These are phyloP conservation scores for Struthio camelus DNA, from an alignment of 2,113 vertebrate species.

Conservation along the genomic window DNA sequence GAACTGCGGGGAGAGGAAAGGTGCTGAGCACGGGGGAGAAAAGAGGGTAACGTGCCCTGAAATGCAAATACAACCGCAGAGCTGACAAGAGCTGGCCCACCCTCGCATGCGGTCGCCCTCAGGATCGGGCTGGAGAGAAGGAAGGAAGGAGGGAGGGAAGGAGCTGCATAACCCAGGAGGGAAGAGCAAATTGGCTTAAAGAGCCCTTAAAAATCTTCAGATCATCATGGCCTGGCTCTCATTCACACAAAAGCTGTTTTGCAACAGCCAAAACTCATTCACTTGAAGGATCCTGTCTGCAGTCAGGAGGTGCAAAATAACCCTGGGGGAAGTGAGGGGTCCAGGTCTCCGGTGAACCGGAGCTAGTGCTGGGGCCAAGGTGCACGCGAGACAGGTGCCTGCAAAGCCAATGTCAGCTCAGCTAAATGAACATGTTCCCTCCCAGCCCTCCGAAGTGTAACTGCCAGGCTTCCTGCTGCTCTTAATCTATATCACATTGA, in stretches of 20 bases:
- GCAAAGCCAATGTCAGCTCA: background rate
- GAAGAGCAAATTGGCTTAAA: background rate
- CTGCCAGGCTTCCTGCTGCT: conserved; percentile 46
- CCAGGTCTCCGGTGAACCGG: background rate
- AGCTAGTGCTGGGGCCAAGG: background rate
- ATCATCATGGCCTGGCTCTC: rapidly evolving
- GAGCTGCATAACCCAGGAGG: background rate
- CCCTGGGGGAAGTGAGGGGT: background rate
- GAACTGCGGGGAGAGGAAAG: rapidly evolving
- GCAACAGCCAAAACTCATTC: background rate
- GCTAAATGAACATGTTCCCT: background rate
- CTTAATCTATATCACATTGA: conserved; percentile 31
- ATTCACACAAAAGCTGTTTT: background rate
- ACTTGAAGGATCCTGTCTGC: background rate
- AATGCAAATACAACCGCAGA: background rate
- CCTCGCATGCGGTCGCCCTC: too few species aligned
- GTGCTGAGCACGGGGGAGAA: rapidly evolving
- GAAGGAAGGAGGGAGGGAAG: background rate
- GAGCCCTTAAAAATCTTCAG: background rate
- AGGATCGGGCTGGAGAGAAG: background rate
- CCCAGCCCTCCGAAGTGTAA: background rate
- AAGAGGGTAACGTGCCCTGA: background rate
- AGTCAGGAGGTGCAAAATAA: background rate
- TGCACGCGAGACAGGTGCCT: background rate
- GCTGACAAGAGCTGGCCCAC: background rate